phyloP scores from a whole-genome alignment of 2,113 vertebrate species.

The Gavialis gangeticus region DNA sequence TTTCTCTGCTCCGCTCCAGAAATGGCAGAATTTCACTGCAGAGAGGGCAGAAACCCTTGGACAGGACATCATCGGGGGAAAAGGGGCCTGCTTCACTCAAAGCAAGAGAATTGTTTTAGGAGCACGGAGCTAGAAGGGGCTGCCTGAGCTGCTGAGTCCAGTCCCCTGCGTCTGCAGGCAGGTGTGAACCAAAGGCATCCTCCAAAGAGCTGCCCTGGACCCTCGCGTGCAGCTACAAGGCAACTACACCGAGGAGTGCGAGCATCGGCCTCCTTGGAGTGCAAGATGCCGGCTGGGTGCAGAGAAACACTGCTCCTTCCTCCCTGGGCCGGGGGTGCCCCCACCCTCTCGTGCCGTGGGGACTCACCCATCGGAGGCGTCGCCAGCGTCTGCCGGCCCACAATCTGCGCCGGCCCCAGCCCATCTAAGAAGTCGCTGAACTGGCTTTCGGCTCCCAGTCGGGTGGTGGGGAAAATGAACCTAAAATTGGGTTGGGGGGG shows the following conservation, averaged over 20 bases:
- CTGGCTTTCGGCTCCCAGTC: slow-evolving; percentile 94
- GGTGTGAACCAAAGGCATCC: neutral
- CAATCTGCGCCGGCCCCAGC: slow-evolving; percentile 96
- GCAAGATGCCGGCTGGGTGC: neutral
- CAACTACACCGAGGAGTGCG: too few relatives aligned
- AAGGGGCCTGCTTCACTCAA: neutral
- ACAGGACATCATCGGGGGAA: neutral
- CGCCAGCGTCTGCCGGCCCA: slow-evolving; percentile 95
- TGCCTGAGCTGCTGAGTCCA: neutral
- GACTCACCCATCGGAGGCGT: slow-evolving; percentile 96
- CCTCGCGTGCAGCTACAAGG: too few relatives aligned
- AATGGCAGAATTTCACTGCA: neutral
- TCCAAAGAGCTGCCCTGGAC: too few relatives aligned
- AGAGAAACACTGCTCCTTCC: neutral
- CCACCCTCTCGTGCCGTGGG: neutral
- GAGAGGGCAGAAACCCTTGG: neutral
- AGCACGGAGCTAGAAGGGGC: too few relatives aligned
- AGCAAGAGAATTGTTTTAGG: neutral
- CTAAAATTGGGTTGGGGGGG: slow-evolving; percentile 64
- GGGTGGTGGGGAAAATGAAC: slow-evolving; percentile 95
- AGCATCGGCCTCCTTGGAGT: too few relatives aligned
- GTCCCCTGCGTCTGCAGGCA: neutral
- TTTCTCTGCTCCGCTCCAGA: neutral
- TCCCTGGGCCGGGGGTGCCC: rapidly evolving
- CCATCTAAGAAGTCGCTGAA: slow-evolving; percentile 98